Evolutionary conservation across 1,140 invertebrate genomes (phyloP), one percentile per base, ranked within the genome.

Genomic region (Eupristina koningsbergeri): DNA sequence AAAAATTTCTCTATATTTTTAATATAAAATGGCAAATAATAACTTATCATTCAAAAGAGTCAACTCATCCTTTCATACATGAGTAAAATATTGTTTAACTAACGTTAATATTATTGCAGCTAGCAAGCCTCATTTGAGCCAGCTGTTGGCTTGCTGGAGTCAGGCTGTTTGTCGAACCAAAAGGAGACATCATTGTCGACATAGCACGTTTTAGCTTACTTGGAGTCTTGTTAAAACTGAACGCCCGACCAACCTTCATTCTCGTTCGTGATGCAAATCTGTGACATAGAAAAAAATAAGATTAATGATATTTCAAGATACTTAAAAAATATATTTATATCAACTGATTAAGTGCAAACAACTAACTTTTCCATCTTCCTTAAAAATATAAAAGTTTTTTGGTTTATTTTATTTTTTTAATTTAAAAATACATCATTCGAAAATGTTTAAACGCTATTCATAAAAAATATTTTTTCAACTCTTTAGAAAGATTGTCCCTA

Each of bases 191-290:
- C 94, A 97, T 96, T n/a, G 97, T 97, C 19, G 97, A 98, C 89
- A 98, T 96, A 7, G 98, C 97, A 77, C 98, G 94, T 92, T 98
- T 98, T 86, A 98, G 90, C 92, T 98, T 98, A 76, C 96, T 97
- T 34, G 98, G 98, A 11, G 98, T 98, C 92, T 97, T 97, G 91
- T 98, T 98, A 91, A 98, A 98, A 79, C 97, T 98, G 88, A 99
- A 96, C 80, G 97, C 97, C 86, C 98, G 94, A 73, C 97, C 97
- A 34, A 99, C 97, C 94, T 98, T 98, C 88, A 97, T 95, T 85
- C 95, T 94, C 22, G 97, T 98, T 86, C 96, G 94, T 53, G 95
- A 95, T 19, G 96, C 96, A 91, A 97, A 96, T 90, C 96, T 97
- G 81, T 29, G 76, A 58, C 47, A 84, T 3, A 84, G 29, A 45